Conservation (phyloP, 1,140 invertebrate genomes). For the Eufriesea mexicana region DNA sequence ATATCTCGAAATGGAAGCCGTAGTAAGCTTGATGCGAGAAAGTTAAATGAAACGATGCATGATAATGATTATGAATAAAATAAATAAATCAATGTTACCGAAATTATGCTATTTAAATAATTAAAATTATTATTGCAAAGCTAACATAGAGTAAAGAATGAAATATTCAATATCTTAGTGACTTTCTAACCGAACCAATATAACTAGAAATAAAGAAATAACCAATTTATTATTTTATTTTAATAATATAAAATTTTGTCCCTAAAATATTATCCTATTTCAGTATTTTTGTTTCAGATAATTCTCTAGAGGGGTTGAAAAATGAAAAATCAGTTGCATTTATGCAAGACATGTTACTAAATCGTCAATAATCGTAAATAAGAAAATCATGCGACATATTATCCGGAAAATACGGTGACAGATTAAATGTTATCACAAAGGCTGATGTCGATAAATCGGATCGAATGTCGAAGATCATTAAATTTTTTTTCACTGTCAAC, state of each 20-base stretch:
- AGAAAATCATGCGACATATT: not conserved
- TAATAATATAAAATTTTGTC: no score
- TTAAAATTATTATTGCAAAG: no score
- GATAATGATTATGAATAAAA: no score
- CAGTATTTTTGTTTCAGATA: no score
- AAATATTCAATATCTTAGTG: not conserved
- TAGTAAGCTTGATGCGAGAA: no score
- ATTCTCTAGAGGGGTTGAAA: not conserved
- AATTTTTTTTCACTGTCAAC: constrained; percentile 1
- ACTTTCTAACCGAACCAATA: not conserved
- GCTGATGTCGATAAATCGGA: not conserved
- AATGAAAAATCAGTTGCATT: not conserved
- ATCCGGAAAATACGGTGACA: not conserved
- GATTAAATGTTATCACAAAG: constrained; percentile 24
- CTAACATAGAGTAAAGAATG: not conserved
- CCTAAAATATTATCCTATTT: no score
- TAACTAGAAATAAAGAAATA: no score
- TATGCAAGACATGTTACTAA: not conserved
- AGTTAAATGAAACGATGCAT: no score
- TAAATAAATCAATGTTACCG: not conserved
- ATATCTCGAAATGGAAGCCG: not conserved
- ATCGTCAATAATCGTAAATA: not conserved
- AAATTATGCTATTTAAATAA: not conserved
- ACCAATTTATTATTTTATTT: no score
- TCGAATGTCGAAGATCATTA: constrained; percentile 32